These are phyloP conservation scores for Hoplodrina blanda DNA, from an alignment of 2,888 invertebrate genomes.

Conservation along the genomic window DNA sequence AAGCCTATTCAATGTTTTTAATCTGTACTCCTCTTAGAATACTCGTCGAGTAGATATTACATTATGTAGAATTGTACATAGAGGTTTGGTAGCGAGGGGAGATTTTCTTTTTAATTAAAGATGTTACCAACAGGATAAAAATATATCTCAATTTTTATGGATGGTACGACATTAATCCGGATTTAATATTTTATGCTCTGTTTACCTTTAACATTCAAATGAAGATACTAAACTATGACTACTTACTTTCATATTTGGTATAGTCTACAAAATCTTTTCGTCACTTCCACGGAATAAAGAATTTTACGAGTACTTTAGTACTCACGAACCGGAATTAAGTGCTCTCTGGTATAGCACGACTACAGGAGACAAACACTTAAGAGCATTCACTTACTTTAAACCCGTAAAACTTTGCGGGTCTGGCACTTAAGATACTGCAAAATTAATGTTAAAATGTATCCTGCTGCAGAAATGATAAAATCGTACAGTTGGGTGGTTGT, in stretches of 20 bases:
- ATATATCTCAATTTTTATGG: not conserved
- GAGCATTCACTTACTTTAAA: slow-evolving; percentile 31
- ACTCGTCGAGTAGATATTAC: not conserved
- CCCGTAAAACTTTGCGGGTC: slow-evolving; percentile 18
- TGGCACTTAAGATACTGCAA: slow-evolving; percentile 11
- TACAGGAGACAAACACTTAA: slow-evolving; percentile 22
- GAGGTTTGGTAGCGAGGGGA: slow-evolving; percentile 10
- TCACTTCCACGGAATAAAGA: slow-evolving; percentile 10
- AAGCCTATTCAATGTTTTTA: slow-evolving; percentile 46
- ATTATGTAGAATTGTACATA: not conserved
- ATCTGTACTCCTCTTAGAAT: slow-evolving; percentile 9
- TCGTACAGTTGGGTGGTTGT: not conserved
- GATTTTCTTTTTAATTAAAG: slow-evolving; percentile 10
- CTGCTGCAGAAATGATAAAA: not conserved
- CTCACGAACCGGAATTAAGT: slow-evolving; percentile 35
- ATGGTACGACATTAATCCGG: not conserved
- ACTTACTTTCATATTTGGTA: not conserved
- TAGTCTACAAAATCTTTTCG: not conserved
- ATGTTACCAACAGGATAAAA: not conserved
- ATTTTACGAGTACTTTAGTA: slow-evolving; percentile 24
- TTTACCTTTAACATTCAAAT: not conserved
- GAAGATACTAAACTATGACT: not conserved
- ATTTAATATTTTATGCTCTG: not conserved
- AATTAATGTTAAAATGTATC: not conserved
- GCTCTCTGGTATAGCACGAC: not conserved